Evolutionary conservation across 2,797 vertebrate genomes (phyloP).

Genomic region (Rhinoraja longicauda): DNA sequence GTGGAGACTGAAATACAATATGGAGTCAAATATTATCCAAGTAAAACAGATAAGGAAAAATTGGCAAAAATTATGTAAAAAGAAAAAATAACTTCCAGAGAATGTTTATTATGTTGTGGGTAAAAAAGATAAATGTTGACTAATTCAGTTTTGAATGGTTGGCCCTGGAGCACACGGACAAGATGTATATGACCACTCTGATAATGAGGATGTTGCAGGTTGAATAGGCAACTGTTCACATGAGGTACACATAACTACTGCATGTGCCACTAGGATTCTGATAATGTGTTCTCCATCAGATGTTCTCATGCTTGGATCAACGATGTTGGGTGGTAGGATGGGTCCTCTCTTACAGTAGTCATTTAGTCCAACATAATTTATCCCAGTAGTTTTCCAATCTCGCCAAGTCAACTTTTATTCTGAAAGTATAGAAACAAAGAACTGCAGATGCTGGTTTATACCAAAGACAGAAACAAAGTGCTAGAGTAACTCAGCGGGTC

Average conservation of each 20-base stretch:
- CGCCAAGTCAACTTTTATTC: too few species aligned
- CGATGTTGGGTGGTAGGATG: too few species aligned
- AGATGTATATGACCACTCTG: not conserved
- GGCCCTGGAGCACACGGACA: not conserved
- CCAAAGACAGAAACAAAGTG: too few species aligned
- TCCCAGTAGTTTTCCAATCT: too few species aligned
- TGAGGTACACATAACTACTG: not conserved
- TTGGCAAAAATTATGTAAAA: not conserved
- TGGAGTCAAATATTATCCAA: not conserved
- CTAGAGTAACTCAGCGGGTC: too few species aligned
- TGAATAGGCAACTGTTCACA: not conserved
- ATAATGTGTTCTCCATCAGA: not conserved
- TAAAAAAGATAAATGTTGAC: not conserved
- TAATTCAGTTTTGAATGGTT: not conserved
- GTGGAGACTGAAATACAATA: not conserved
- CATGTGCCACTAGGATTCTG: not conserved
- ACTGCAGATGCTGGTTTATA: too few species aligned
- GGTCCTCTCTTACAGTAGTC: too few species aligned
- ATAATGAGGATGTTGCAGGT: not conserved
- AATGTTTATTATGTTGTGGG: not conserved
- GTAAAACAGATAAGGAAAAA: not conserved
- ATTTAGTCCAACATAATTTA: too few species aligned
- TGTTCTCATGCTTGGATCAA: too few species aligned
- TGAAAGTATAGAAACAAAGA: too few species aligned
- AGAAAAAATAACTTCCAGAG: not conserved